Percentiles rank a stretch among this genome's conserved stretches.
These are phyloP conservation scores for Odontocolon sp. DNA, from an alignment of 2,888 invertebrate species.

Conservation along the genomic window DNA sequence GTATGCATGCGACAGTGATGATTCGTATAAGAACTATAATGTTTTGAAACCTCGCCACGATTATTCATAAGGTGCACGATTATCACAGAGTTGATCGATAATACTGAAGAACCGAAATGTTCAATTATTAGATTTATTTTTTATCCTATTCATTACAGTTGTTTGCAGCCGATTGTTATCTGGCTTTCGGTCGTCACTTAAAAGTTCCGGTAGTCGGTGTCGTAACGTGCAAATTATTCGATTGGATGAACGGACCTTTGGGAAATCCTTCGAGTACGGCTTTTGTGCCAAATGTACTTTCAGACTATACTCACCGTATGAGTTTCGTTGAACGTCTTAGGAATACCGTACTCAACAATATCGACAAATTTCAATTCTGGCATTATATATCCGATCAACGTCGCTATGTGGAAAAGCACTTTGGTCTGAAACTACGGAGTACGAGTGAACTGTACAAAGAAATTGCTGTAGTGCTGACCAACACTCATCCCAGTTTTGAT, in stretches of 20 bases:
- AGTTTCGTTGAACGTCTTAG: conserved; percentile 69
- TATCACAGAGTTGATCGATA: no score
- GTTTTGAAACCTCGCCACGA: no score
- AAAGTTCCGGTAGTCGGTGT: conserved; percentile 69
- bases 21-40: no score
- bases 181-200: conserved; percentile 66
- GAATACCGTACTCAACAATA: conserved; percentile 58
- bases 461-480: conserved; percentile 79
- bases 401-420: conserved; percentile 61
- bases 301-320: conserved; percentile 57
- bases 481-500: no score
- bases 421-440: conserved; percentile 60
- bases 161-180: conserved; percentile 70
- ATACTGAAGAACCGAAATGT: no score
- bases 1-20: no score
- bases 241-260: conserved; percentile 67
- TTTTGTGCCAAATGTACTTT: conserved; percentile 61
- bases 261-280: conserved; percentile 70
- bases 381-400: conserved; percentile 57
- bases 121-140: no score
- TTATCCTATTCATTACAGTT: no score
- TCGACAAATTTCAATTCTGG: conserved; percentile 43
- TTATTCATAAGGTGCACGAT: no score
- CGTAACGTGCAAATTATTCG: conserved; percentile 66
- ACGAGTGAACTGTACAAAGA: conserved; percentile 68